Percentiles rank a stretch among this genome's conserved stretches.
Conservation (phyloP, 2,888 invertebrate genomes). For the Blastobasis adustella region DNA sequence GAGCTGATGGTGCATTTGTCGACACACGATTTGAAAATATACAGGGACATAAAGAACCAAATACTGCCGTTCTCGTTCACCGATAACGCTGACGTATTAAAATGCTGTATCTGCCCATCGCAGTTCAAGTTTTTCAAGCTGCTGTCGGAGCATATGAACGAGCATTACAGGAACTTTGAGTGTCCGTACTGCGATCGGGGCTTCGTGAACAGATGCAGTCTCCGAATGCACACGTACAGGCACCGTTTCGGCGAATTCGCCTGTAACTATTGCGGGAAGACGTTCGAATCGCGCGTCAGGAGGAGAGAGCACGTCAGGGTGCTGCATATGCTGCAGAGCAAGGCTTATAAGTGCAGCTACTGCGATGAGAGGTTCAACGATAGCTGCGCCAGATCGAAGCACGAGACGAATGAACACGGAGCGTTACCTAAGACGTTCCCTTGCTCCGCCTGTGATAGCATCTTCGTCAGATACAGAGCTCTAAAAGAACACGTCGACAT, state of each 20-base stretch:
- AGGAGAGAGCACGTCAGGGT: background rate
- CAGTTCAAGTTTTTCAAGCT: slow-evolving; percentile 29
- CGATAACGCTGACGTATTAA: slow-evolving; percentile 16
- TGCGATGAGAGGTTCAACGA: slow-evolving; percentile 38
- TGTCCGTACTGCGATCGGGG: slow-evolving; percentile 36
- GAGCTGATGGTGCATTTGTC: slow-evolving; percentile 29
- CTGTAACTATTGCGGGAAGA: slow-evolving; percentile 39
- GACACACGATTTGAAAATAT: slow-evolving; percentile 27
- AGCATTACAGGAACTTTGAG: slow-evolving; percentile 35
- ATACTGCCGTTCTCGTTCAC: slow-evolving; percentile 47
- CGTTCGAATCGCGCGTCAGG: slow-evolving; percentile 29
- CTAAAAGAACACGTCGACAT: slow-evolving; percentile 44
- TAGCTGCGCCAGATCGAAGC: slow-evolving; percentile 33
- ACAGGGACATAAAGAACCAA: slow-evolving; percentile 38
- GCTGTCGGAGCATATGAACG: slow-evolving; percentile 39
- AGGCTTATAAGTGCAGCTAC: slow-evolving; percentile 32
- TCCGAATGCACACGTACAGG: slow-evolving; percentile 19
- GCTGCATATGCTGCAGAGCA: slow-evolving; percentile 3
- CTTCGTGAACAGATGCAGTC: slow-evolving; percentile 26
- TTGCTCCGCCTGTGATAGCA: slow-evolving; percentile 43
- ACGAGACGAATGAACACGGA: slow-evolving; percentile 32
- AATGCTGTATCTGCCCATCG: slow-evolving; percentile 34
- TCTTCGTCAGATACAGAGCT: slow-evolving; percentile 61
- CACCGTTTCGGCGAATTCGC: slow-evolving; percentile 17
- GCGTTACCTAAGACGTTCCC: slow-evolving; percentile 24